Evolutionary conservation across 1,140 invertebrate genomes (phyloP).

Genomic region (Ruditapes philippinarum): DNA sequence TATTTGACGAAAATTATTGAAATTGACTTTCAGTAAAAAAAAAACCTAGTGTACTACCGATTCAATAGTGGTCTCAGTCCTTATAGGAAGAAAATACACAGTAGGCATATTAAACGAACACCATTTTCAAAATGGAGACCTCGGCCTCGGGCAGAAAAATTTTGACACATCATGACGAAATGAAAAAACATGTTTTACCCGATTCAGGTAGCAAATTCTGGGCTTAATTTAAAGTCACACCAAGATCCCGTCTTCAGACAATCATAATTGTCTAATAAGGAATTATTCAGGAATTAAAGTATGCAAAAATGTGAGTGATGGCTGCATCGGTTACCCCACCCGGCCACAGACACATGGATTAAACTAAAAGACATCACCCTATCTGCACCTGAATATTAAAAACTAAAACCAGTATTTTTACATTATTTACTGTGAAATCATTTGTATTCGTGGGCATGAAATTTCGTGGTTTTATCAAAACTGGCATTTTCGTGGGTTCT

Average conservation of each 20-base stretch:
- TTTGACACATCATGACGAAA: conserved; percentile 34
- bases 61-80: too few species aligned
- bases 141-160: background rate
- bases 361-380: too few species aligned
- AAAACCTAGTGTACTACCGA: too few species aligned
- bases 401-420: background rate
- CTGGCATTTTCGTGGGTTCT: too few species aligned
- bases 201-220: conserved; percentile 71
- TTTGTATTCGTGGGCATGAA: too few species aligned
- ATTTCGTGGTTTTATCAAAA: too few species aligned
- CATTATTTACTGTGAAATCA: too few species aligned
- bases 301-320: background rate
- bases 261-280: conserved; percentile 55
- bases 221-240: conserved; percentile 73
- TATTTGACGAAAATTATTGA: too few species aligned
- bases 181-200: conserved; percentile 45
- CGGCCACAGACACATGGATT: background rate
- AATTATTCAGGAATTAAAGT: conserved; percentile 3
- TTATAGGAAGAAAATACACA: too few species aligned
- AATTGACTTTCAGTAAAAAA: too few species aligned
- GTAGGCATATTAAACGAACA: background rate
- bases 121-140: conserved; percentile 36
- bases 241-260: conserved; percentile 72
- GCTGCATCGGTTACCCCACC: background rate
- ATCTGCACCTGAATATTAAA: background rate